Evolutionary conservation across 2,888 invertebrate genomes (phyloP).

Genomic region (Phyto melanocephala): DNA sequence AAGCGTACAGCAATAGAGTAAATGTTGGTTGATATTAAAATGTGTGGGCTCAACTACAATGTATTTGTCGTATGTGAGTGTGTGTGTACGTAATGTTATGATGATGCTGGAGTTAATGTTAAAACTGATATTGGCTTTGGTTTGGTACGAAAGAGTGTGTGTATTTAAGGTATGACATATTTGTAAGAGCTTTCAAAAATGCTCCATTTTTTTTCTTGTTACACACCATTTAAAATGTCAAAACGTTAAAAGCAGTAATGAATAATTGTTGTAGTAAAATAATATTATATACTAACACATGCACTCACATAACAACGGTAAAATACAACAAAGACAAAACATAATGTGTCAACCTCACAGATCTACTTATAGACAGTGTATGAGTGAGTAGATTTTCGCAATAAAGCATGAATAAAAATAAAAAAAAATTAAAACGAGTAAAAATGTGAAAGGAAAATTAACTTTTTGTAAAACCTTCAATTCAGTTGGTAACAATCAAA

Average conservation of each 20-base stretch:
- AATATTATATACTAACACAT: neutral
- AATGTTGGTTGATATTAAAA: constrained; percentile 2
- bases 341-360: neutral
- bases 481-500: neutral
- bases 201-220: constrained; percentile 27
- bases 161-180: constrained; percentile 34
- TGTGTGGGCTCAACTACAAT: neutral
- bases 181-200: constrained; percentile 36
- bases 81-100: neutral
- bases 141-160: neutral
- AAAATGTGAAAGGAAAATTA: neutral
- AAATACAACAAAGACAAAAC: constrained; percentile 4
- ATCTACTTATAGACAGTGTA: neutral
- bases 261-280: constrained; percentile 53
- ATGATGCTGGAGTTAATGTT: neutral
- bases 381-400: neutral
- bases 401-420: neutral
- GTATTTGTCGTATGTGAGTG: too few relatives aligned
- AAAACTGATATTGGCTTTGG: neutral
- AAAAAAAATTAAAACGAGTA: neutral
- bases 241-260: constrained; percentile 54
- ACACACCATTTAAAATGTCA: constrained; percentile 58
- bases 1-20: neutral
- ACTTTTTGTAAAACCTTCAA: neutral
- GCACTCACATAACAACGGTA: neutral